phyloP scores from a whole-genome alignment of 1,140 invertebrate genomes.

The Mylabris phalerata region DNA sequence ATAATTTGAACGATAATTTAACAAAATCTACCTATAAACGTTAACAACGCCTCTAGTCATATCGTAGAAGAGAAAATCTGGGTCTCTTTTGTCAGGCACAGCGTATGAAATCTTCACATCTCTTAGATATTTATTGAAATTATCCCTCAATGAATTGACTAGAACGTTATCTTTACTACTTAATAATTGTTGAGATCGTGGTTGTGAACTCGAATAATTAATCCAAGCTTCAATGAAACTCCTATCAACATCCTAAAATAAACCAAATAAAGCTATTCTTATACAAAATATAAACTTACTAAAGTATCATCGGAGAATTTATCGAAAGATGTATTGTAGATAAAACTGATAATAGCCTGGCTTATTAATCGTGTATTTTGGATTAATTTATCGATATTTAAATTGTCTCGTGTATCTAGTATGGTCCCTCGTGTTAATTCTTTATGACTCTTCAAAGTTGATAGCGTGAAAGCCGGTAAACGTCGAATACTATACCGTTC shows the following conservation, averaged over 20 bases:
- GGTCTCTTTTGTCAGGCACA: constrained; percentile 75
- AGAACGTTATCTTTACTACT: constrained; percentile 58
- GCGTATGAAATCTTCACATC: constrained; percentile 65
- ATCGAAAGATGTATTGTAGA: constrained; percentile 73
- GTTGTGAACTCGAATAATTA: constrained; percentile 61
- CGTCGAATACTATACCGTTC: constrained; percentile 90
- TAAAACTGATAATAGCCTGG: constrained; percentile 73
- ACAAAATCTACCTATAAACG: constrained; percentile 70
- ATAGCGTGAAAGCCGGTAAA: constrained; percentile 86
- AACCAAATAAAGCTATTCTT: background rate
- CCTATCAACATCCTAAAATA: constrained; percentile 62
- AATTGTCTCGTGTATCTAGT: constrained; percentile 52
- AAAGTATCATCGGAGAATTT: constrained; percentile 63
- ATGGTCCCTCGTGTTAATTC: constrained; percentile 55
- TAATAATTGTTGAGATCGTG: constrained; percentile 67
- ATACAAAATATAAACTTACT: constrained; percentile 45
- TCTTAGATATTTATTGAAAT: constrained; percentile 69
- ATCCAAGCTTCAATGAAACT: constrained; percentile 67
- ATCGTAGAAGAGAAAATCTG: constrained; percentile 89
- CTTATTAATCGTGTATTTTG: constrained; percentile 71
- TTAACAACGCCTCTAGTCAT: constrained; percentile 70
- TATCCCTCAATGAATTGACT: constrained; percentile 60
- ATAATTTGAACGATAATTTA: background rate
- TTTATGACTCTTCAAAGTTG: constrained; percentile 62
- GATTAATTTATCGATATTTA: constrained; percentile 55